phyloP scores from a whole-genome alignment of 2,888 invertebrate species.

The Phania funesta region DNA sequence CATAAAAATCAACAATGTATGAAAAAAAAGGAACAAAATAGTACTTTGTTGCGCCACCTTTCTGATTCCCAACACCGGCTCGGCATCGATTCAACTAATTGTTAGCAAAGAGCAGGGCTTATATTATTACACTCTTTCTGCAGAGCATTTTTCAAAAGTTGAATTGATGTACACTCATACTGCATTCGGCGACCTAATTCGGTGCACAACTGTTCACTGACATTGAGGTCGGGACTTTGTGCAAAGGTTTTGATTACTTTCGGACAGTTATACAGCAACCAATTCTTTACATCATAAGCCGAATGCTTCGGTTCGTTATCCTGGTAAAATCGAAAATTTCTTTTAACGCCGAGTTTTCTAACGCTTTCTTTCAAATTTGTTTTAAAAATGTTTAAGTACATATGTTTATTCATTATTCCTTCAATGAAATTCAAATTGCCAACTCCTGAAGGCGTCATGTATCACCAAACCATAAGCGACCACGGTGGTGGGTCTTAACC shows the following conservation, averaged over 20 bases:
- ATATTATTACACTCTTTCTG: conserved; percentile 10
- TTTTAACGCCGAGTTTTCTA: neutral
- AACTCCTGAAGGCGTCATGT: neutral
- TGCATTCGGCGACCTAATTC: neutral
- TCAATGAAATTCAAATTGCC: no score
- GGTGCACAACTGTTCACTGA: conserved; percentile 1
- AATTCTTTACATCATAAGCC: conserved; percentile 1
- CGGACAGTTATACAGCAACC: conserved; percentile 10
- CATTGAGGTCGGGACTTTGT: conserved; percentile 24
- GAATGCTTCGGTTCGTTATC: no score
- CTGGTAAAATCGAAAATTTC: no score
- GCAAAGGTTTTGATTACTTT: conserved; percentile 21
- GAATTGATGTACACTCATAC: neutral
- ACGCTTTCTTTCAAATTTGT: neutral
- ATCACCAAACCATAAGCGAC: neutral
- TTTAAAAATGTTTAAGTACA: conserved; percentile 15
- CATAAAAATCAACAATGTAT: neutral
- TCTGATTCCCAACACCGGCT: conserved; percentile 14
- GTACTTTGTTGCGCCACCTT: neutral
- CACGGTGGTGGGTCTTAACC: neutral
- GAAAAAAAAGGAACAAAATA: neutral
- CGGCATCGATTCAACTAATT: neutral
- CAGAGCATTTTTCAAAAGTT: neutral
- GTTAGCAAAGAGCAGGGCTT: conserved; percentile 1
- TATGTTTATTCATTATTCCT: conserved; percentile 14